A percentile compares a stretch with the other conserved stretches of the same genome.
Evolutionary conservation across 2,113 vertebrate genomes (phyloP).

Genomic region (Lutjanus erythropterus): DNA sequence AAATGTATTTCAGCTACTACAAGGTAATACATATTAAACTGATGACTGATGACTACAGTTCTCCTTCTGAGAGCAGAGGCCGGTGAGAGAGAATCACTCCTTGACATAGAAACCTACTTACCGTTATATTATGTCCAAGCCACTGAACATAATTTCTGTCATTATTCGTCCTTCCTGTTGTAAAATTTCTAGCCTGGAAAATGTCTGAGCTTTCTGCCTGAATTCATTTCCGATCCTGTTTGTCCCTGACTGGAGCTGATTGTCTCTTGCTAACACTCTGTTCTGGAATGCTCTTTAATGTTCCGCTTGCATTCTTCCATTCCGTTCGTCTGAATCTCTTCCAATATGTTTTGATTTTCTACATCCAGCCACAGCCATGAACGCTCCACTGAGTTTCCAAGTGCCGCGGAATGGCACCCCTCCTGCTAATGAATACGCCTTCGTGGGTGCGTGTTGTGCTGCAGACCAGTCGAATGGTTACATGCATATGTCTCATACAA

Average conservation of each 20-base stretch:
- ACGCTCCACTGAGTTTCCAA: conserved; percentile 61
- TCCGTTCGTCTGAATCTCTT: conserved; percentile 40
- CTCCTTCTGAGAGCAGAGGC: conserved; percentile 9
- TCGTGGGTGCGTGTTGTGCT: conserved; percentile 39
- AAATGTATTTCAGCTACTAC: conserved; percentile 2
- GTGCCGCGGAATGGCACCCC: conserved; percentile 53
- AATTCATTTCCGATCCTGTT: conserved; percentile 55
- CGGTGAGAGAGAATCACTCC: conserved; percentile 28
- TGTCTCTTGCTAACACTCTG: conserved; percentile 49
- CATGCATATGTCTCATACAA: conserved; percentile 54
- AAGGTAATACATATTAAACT: conserved; percentile 1
- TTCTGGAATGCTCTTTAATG: conserved; percentile 60
- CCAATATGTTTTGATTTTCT: conserved; percentile 72
- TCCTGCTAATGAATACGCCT: conserved; percentile 63
- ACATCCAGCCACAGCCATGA: conserved; percentile 39
- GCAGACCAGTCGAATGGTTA: conserved; percentile 45
- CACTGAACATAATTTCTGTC: conserved; percentile 64
- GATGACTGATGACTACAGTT: conserved; percentile 14
- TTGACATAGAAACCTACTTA: conserved; percentile 45
- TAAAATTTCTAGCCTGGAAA: conserved; percentile 65
- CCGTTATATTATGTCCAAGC: conserved; percentile 53
- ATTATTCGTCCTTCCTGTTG: conserved; percentile 56
- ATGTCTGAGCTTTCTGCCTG: conserved; percentile 53
- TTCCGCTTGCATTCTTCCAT: conserved; percentile 67
- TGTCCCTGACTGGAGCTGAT: conserved; percentile 61